Evolutionary conservation across 2,888 invertebrate species (phyloP).

Genomic region (Galerucella nymphaeae): DNA sequence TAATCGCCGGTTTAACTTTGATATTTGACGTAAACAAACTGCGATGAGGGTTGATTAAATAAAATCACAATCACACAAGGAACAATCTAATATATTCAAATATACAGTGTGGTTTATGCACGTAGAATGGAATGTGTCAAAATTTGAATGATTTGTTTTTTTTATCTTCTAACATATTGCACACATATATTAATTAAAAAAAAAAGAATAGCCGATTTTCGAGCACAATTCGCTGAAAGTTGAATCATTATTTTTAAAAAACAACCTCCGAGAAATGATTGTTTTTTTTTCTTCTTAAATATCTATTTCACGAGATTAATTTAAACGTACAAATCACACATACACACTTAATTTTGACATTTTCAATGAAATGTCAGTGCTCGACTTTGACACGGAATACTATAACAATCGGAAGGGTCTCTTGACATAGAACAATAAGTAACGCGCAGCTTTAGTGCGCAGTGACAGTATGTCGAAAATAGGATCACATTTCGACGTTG

Average conservation of each 20-base stretch:
- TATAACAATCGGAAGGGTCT: too few relatives aligned
- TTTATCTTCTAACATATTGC: not conserved
- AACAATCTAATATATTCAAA: not conserved
- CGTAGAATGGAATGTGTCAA: conserved; percentile 3
- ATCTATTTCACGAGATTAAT: not conserved
- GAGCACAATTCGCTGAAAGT: not conserved
- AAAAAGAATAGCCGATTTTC: not conserved
- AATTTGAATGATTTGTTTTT: not conserved
- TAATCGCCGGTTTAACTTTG: too few relatives aligned
- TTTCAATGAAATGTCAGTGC: too few relatives aligned
- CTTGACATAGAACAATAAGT: too few relatives aligned
- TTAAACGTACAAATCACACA: not conserved
- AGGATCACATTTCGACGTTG: too few relatives aligned
- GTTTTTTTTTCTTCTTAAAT: not conserved
- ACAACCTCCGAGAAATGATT: not conserved
- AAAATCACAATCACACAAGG: not conserved
- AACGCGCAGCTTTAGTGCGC: too few relatives aligned
- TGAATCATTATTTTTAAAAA: not conserved
- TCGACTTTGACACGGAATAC: too few relatives aligned
- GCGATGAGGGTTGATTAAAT: not conserved
- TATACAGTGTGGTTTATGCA: not conserved
- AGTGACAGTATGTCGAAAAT: too few relatives aligned
- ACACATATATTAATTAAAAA: not conserved
- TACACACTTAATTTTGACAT: not conserved
- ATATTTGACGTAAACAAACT: not conserved